Conservation (phyloP, 2,113 vertebrate species). For the Rattus rattus region DNA sequence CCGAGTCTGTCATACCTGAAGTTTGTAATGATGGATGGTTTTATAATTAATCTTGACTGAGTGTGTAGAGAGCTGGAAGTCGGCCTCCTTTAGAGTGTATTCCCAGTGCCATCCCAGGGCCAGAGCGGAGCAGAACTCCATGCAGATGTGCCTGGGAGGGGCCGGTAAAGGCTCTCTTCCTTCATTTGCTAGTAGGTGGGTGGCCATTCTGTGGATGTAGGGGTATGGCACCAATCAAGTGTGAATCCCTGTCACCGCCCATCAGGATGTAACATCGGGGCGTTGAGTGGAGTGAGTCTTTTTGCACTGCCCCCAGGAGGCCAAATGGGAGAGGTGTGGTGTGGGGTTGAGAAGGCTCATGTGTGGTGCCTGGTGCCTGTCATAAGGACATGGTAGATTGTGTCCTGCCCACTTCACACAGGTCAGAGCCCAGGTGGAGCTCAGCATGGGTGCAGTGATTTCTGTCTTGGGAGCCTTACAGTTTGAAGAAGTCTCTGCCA, state of each 20-base stretch:
- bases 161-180: background rate
- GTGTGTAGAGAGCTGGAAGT: background rate
- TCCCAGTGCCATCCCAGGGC: background rate
- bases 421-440: background rate
- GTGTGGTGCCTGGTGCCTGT: background rate
- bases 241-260: background rate
- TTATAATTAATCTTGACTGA: background rate
- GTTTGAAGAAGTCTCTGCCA: background rate
- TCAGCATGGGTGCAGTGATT: background rate
- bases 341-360: background rate
- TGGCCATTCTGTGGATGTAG: background rate
- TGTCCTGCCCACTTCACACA: accelerated
- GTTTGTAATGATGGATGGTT: background rate
- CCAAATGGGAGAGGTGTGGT: background rate
- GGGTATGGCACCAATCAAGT: background rate
- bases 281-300: background rate
- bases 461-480: background rate
- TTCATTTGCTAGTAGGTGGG: background rate
- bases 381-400: accelerated
- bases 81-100: background rate
- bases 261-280: background rate
- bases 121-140: background rate
- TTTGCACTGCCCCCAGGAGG: background rate
- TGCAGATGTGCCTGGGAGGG: background rate
- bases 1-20: background rate